Base-by-base conservation (phyloP, 1,140 invertebrate genomes). In the Ceratosolen fusciceps region DNA sequence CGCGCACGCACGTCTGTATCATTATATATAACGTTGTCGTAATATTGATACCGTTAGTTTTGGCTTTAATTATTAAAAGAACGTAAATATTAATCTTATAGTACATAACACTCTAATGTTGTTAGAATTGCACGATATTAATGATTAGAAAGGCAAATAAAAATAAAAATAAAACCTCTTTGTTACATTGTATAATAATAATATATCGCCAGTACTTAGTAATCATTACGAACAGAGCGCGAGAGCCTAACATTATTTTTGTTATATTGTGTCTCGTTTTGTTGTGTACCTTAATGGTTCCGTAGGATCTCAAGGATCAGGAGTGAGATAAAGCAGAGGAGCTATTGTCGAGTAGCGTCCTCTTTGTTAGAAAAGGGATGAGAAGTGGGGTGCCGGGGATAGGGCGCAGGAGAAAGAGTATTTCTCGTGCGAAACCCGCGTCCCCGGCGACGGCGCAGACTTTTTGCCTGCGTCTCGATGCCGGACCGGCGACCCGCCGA, bases 211-310 rank as follows among this genome's bases (percentile, higher is more conserved):
- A 74, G 60, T 65, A 65, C 31, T 37, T 65, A 52, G 60, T 37
- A 65, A 34, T 65, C 21, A 52, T 65, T 37, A 65, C 31, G 31
- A 37, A 65, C 31, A 72, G 52, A 37, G 34, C 34, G 71, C 71
- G 21, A 62, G 49, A 54, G 56, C n/a, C 52, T 58, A 12, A 37
- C 29, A 56, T 72, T 56, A 56, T 54, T 75, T 56, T 62, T 29
- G n/a, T 75, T 34, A 26, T 71, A 71, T 70, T 75, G 14, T 68
- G 49, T 72, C 71, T 43, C 52, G 65, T 78, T 78, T 58, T 72
- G 82, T 81, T 82, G 80, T 84, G 82, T 82, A 82, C 80, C 78
- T 80, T 81, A 83, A 83, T 82, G 79, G 79, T 77, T 84, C 80
- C 82, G 83, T 83, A 85, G 82, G 84, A 78, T 80, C 79, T 79